These are phyloP conservation scores for Baronia brevicornis DNA, from an alignment of 2,888 invertebrate species.

Conservation along the genomic window DNA sequence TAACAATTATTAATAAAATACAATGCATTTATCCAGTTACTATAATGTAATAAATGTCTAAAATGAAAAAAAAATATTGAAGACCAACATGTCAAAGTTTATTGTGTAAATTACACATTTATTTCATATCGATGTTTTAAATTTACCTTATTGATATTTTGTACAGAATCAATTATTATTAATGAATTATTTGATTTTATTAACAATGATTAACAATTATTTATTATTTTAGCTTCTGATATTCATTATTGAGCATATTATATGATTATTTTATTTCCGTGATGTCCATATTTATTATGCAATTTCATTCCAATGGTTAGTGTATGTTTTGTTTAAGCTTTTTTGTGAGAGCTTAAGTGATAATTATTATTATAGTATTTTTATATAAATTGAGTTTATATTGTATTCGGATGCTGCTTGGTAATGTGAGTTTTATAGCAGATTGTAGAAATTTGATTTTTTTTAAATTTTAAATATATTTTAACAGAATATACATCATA, in stretches of 20 bases:
- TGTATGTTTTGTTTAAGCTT: conserved; percentile 59
- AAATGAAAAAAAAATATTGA: too few species aligned
- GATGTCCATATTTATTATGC: conserved; percentile 50
- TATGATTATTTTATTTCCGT: conserved; percentile 35
- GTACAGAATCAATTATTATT: too few species aligned
- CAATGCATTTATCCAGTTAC: too few species aligned
- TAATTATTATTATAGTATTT: conserved; percentile 50
- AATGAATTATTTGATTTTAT: conserved; percentile 30
- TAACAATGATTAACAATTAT: conserved; percentile 30
- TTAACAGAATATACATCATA: conserved; percentile 8
- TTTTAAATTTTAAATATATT: conserved; percentile 11
- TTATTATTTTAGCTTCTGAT: conserved; percentile 19
- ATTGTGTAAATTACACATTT: too few species aligned
- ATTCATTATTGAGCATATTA: conserved; percentile 23
- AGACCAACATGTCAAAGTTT: too few species aligned
- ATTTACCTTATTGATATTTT: conserved; percentile 59
- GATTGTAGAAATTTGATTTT: conserved; percentile 9
- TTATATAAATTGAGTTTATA: conserved; percentile 55
- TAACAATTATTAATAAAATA: too few species aligned
- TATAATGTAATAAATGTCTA: too few species aligned
- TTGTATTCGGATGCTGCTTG: conserved; percentile 57
- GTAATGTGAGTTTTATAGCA: conserved; percentile 37
- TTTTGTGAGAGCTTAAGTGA: conserved; percentile 55
- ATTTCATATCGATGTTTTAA: too few species aligned
- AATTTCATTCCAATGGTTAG: conserved; percentile 70